phyloP scores from a whole-genome alignment of 2,888 invertebrate species.

The Drosophila subquinaria region DNA sequence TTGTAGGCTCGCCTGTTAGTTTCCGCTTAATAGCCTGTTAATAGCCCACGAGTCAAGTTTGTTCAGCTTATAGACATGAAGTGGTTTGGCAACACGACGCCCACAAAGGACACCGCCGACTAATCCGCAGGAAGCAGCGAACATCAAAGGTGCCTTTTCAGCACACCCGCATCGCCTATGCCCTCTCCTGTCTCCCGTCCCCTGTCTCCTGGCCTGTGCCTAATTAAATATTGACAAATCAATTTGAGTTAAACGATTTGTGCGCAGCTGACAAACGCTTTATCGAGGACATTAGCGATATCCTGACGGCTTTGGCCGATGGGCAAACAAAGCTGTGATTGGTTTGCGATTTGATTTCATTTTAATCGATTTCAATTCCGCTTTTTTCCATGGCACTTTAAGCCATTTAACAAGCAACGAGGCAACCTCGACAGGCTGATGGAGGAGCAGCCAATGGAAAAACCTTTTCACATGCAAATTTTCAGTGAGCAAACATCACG shows the following conservation, averaged over 20 bases:
- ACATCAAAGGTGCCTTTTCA: conserved; percentile 41
- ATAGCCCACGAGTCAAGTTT: background rate
- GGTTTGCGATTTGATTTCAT: conserved; percentile 74
- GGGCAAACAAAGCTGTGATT: conserved; percentile 78
- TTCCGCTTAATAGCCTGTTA: background rate
- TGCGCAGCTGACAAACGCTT: conserved; percentile 66
- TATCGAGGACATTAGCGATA: conserved; percentile 46
- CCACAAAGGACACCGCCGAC: conserved; percentile 64
- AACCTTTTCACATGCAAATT: conserved; percentile 77
- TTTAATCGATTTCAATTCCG: conserved; percentile 73
- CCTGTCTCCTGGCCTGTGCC: conserved; percentile 37
- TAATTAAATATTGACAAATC: conserved; percentile 82
- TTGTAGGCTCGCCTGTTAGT: background rate
- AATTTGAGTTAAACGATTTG: conserved; percentile 81
- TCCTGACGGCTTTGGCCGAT: conserved; percentile 40
- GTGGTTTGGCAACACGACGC: conserved; percentile 30
- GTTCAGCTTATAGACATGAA: conserved; percentile 1
- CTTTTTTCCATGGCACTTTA: conserved; percentile 50
- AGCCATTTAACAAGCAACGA: conserved; percentile 40
- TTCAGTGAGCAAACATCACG: conserved; percentile 67
- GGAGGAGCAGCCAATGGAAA: conserved; percentile 50
- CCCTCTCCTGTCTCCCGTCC: background rate
- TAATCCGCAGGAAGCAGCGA: conserved; percentile 71
- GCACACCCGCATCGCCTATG: conserved; percentile 35
- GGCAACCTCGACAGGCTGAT: conserved; percentile 51